Evolutionary conservation across 2,113 vertebrate genomes (phyloP).

Genomic region (Clupea harengus): DNA sequence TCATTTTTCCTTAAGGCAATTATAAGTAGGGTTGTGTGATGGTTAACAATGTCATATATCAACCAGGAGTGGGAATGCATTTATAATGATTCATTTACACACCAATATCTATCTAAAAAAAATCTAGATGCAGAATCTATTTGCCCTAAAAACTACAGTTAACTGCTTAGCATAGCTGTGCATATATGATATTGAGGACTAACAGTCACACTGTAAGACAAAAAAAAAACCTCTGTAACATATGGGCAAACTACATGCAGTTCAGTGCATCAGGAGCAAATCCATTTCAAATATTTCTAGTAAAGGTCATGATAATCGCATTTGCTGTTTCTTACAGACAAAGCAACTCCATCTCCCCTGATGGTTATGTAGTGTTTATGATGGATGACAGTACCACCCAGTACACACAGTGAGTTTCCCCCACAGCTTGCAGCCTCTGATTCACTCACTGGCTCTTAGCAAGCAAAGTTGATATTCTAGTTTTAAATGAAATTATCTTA

Average conservation of each 20-base stretch:
- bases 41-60: too few species aligned
- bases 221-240: neutral
- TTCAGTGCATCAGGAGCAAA: slow-evolving; percentile 2
- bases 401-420: slow-evolving; percentile 4
- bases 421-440: neutral
- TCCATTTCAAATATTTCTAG: slow-evolving; percentile 10
- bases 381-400: neutral
- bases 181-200: neutral
- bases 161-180: neutral
- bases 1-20: too few species aligned
- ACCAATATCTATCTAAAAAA: too few species aligned
- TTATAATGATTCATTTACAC: too few species aligned
- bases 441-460: neutral
- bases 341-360: slow-evolving; percentile 1
- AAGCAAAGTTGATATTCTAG: neutral
- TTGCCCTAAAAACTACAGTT: neutral
- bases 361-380: neutral
- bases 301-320: slow-evolving; percentile 16
- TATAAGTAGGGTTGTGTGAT: too few species aligned
- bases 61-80: too few species aligned
- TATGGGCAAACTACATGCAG: neutral
- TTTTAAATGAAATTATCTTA: neutral
- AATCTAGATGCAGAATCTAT: neutral
- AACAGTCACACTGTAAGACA: neutral
- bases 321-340: slow-evolving; percentile 1